Evolutionary conservation across 30 jellyfish, hydroid and myxozoan species (phyloP).

Genomic region (Aurelia aurita): DNA sequence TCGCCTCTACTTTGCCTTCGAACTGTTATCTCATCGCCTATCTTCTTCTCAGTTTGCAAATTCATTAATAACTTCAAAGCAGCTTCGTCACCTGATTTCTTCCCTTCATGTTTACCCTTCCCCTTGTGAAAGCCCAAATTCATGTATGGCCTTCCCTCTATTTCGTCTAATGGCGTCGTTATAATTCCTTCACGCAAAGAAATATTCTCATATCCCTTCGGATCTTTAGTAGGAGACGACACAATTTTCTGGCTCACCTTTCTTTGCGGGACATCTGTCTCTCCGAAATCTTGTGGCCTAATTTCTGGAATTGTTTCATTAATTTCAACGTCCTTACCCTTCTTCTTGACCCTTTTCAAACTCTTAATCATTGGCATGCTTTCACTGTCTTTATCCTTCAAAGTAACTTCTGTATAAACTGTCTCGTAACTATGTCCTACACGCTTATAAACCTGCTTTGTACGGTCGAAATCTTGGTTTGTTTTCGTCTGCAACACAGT

Average conservation of each 20-base stretch:
- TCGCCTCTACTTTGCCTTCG: conserved; percentile 29
- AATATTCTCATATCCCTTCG: conserved; percentile 56
- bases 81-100: conserved; percentile 63
- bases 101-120: conserved; percentile 7
- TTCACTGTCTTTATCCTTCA: conserved; percentile 30
- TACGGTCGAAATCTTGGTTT: not conserved
- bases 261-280: conserved; percentile 9
- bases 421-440: conserved; percentile 17
- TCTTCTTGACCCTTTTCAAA: conserved; percentile 31
- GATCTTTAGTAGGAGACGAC: conserved; percentile 54
- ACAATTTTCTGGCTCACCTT: conserved; percentile 37
- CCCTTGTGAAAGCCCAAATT: conserved; percentile 50
- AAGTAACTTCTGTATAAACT: conserved; percentile 53
- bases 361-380: conserved; percentile 52
- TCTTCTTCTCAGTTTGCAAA: conserved; percentile 37
- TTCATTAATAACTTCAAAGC: conserved; percentile 38
- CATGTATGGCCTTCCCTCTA: conserved; percentile 60
- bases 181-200: conserved; percentile 32
- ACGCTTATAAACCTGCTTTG: conserved; percentile 10
- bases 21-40: conserved; percentile 40
- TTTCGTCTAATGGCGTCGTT: conserved; percentile 43
- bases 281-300: not conserved
- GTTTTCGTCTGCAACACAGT: not conserved
- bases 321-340: not conserved
- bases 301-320: not conserved